These are phyloP conservation scores for Odontesthes bonariensis DNA, from an alignment of 2,113 vertebrate species.

Conservation along the genomic window DNA sequence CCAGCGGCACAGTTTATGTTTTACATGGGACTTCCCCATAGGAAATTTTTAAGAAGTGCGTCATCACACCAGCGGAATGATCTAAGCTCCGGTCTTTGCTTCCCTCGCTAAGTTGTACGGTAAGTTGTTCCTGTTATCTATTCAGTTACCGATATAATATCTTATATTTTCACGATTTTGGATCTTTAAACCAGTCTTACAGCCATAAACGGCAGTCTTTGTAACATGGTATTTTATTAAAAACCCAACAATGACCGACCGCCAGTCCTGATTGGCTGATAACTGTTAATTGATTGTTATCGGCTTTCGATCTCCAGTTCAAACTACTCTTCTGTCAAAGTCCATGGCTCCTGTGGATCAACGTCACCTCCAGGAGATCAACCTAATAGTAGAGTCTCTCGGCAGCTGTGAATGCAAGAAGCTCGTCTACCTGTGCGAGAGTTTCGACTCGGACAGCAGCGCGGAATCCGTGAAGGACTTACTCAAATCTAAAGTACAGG, in stretches of 20 bases:
- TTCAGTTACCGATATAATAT: not conserved
- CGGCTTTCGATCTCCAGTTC: not conserved
- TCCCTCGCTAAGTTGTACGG: not conserved
- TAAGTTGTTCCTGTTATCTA: not conserved
- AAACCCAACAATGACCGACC: no score
- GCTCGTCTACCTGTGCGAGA: conserved; percentile 71
- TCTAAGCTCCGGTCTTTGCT: no score
- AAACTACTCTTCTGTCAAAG: not conserved
- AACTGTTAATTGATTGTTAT: not conserved
- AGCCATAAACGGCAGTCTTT: not conserved
- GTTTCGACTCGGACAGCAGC: conserved; percentile 29
- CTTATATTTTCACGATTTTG: not conserved
- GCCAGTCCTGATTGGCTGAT: not conserved
- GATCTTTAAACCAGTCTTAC: not conserved
- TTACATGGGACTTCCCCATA: not conserved
- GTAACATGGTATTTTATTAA: not conserved
- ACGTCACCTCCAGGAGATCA: conserved; percentile 44
- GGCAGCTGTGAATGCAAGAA: conserved; percentile 60
- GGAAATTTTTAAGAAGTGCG: not conserved
- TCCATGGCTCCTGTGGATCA: conserved; percentile 36
- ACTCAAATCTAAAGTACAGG: conserved; percentile 38
- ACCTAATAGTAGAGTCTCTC: conserved; percentile 65
- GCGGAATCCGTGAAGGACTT: conserved; percentile 35
- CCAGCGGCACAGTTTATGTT: no score
- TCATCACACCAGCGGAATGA: not conserved